Evolutionary conservation across 2,888 invertebrate species (phyloP).

Genomic region (Cataglyphis albicans): DNA sequence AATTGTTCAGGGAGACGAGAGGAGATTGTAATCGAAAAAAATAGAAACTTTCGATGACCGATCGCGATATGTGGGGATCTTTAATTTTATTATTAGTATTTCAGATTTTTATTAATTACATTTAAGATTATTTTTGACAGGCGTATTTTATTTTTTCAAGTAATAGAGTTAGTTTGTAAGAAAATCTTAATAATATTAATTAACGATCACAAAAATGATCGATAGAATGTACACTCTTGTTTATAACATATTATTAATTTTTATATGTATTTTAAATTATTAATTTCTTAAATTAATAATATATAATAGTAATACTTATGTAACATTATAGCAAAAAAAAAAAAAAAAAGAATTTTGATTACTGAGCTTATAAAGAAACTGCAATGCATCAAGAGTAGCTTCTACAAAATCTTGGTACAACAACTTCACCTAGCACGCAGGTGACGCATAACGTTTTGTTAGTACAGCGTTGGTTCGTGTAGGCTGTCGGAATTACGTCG

Average conservation of each 20-base stretch:
- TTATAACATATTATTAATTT: neutral
- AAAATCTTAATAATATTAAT: neutral
- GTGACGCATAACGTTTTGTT: conserved; percentile 57
- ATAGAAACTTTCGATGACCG: neutral
- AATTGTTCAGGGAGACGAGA: neutral
- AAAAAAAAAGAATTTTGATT: conserved; percentile 12
- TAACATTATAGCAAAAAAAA: neutral
- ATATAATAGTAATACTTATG: neutral
- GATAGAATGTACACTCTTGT: neutral
- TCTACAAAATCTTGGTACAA: conserved; percentile 54
- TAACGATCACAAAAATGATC: neutral
- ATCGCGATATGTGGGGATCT: neutral
- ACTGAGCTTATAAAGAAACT: conserved; percentile 23
- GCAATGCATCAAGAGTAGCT: conserved; percentile 59
- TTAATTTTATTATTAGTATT: neutral
- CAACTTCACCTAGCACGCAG: conserved; percentile 65
- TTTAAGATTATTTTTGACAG: neutral
- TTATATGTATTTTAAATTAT: neutral
- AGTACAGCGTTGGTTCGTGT: conserved; percentile 49
- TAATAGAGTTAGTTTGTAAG: neutral
- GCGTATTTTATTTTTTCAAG: neutral
- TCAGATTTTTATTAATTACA: neutral
- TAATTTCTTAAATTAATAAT: neutral
- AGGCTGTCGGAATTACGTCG: conserved; percentile 66
- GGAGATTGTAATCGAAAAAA: neutral